These are phyloP conservation scores for Dendrocopos noguchii DNA, from an alignment of 2,113 vertebrate genomes.

Conservation along the genomic window DNA sequence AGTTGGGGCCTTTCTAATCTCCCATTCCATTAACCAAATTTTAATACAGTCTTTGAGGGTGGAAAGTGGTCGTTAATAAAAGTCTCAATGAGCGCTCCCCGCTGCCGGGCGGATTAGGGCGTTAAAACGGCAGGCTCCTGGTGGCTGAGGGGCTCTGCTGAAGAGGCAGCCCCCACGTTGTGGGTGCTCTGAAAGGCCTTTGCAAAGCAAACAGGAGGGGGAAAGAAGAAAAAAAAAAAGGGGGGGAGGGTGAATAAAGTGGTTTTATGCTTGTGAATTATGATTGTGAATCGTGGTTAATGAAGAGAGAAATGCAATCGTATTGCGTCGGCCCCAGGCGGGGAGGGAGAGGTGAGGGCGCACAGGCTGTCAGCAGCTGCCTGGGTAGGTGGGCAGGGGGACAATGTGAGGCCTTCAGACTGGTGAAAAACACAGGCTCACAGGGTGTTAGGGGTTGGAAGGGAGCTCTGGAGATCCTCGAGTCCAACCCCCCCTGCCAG, in stretches of 20 bases:
- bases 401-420: background rate
- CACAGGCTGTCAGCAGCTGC: fast-evolving
- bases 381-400: background rate
- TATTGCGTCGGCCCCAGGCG: slow-evolving; percentile 29
- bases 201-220: slow-evolving; percentile 59
- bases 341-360: fast-evolving
- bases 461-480: too few species aligned
- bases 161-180: background rate
- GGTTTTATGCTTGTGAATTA: slow-evolving; percentile 55
- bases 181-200: slow-evolving; percentile 11
- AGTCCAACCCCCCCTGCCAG: too few species aligned
- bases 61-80: slow-evolving; percentile 73
- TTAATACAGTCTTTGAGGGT: slow-evolving; percentile 71
- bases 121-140: slow-evolving; percentile 71
- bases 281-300: slow-evolving; percentile 51
- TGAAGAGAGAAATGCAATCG: slow-evolving; percentile 69
- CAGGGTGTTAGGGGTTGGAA: too few species aligned
- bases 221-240: background rate
- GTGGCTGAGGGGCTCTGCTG: slow-evolving; percentile 31
- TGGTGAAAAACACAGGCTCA: too few species aligned
- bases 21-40: slow-evolving; percentile 69
- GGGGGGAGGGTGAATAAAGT: slow-evolving; percentile 15
- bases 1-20: slow-evolving; percentile 62
- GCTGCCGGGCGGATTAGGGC: slow-evolving; percentile 63
- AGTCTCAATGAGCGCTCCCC: slow-evolving; percentile 71